Conservation (phyloP, 2,113 vertebrate genomes). For the Oxyura jamaicensis region DNA sequence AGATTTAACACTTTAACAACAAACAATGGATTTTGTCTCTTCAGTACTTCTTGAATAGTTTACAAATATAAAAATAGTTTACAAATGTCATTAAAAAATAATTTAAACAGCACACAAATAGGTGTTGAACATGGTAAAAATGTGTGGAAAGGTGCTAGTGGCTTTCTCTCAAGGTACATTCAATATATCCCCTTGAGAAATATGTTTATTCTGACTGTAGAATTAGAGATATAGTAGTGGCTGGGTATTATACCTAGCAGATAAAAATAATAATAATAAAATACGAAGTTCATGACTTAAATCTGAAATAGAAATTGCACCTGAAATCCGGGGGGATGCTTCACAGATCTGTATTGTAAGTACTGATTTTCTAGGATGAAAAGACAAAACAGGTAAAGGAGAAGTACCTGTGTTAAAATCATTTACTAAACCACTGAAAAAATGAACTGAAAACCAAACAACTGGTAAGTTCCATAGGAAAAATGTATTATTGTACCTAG, state of each 20-base stretch:
- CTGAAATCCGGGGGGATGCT: background rate
- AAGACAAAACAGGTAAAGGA: background rate
- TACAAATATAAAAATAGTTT: background rate
- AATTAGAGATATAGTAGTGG: background rate
- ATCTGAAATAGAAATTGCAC: background rate
- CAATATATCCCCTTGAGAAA: background rate
- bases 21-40: background rate
- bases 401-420: background rate
- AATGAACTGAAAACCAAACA: background rate
- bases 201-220: background rate
- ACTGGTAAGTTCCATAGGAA: background rate
- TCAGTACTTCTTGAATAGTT: background rate
- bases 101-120: background rate
- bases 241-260: background rate
- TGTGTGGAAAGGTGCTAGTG: background rate
- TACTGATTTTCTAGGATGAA: background rate
- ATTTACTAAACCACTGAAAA: slow-evolving; percentile 1
- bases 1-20: background rate
- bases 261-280: no score
- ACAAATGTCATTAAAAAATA: background rate
- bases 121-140: background rate
- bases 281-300: background rate
- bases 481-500: background rate
- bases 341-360: background rate
- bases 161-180: background rate